Percentiles rank a stretch among this genome's conserved stretches.
Conservation (phyloP, 1,140 invertebrate genomes). For the Bombus confusus region DNA sequence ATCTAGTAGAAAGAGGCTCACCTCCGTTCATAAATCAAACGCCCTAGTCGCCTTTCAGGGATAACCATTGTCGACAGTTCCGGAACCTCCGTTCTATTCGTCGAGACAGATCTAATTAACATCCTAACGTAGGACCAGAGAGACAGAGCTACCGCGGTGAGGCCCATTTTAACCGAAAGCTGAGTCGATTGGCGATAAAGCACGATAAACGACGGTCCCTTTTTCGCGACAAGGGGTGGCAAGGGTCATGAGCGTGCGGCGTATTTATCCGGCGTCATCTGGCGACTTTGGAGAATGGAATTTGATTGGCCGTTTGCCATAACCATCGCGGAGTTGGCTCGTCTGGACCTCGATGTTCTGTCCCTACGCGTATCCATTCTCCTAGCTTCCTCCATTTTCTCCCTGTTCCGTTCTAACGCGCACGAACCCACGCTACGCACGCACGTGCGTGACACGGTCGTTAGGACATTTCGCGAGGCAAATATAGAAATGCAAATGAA, state of each 20-base stretch:
- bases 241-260: slow-evolving; percentile 43
- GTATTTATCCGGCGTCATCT: slow-evolving; percentile 65
- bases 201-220: slow-evolving; percentile 11
- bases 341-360: slow-evolving; percentile 24
- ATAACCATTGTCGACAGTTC: slow-evolving; percentile 14
- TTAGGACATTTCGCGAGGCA: slow-evolving; percentile 19
- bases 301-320: slow-evolving; percentile 76
- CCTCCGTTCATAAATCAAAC: slow-evolving; percentile 9
- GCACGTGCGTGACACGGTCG: slow-evolving; percentile 36
- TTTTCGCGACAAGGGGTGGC: slow-evolving; percentile 47
- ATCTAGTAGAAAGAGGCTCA: background rate
- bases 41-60: background rate
- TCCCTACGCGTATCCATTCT: slow-evolving; percentile 55
- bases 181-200: slow-evolving; percentile 11
- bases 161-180: background rate
- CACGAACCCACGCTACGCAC: background rate
- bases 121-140: background rate
- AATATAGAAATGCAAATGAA: slow-evolving; percentile 47
- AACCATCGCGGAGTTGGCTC: slow-evolving; percentile 57
- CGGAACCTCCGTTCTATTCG: background rate
- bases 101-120: slow-evolving; percentile 25
- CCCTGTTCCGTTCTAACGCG: slow-evolving; percentile 45
- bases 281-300: slow-evolving; percentile 63
- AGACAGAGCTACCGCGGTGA: background rate
- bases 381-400: slow-evolving; percentile 61